Evolutionary conservation across 2,797 vertebrate species (phyloP), one percentile per base, ranked within the genome.

Genomic region (Sebastes hubbsi): DNA sequence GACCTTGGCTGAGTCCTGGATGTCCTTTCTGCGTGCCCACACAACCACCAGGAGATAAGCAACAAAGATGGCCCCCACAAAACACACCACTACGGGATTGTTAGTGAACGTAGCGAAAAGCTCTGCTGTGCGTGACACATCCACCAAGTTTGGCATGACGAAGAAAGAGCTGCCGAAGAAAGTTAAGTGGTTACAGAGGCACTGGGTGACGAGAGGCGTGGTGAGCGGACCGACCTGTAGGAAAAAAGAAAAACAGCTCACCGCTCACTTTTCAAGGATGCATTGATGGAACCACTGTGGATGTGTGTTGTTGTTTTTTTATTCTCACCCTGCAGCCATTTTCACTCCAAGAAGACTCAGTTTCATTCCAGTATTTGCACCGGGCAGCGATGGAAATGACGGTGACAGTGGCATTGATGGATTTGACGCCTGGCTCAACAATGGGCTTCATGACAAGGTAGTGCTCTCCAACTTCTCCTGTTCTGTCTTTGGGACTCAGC

Each of bases 111-210:
- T 98, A 36, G 95, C 95, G 80, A 99, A 99, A 6, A 99, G 96
- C 81, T 98, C 93, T 3, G 95, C 93, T 0, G 97, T 97, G 86
- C 94, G 97, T 55, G 91, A 94, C 70, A 99, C 93, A 0, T 98
- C 97, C 14, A 99, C 91, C 36, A 93, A 78, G 56, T 98, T 99
- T 11, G 98, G 98, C 94, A 97, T 95, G 81, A 99, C 93, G 29
- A 99, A 96, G 92, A 99, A 97, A 1, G 97, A 97, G 92, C 97
- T 99, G 78, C 97, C 98, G 10, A 99, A 99, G 90, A 98, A 97
- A 8, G 98, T 99, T 80, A 99, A 92, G 85, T 99, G 98, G 88
- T 96, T 97, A 89, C 98, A 99, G 68, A 99, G 95, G 88, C 98
- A 98, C 86, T 99, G 98, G 2, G 95, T 97, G 64, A 94, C 94